Base-by-base conservation (phyloP, 1,140 invertebrate species). In the Trinorchestia longiramus region DNA sequence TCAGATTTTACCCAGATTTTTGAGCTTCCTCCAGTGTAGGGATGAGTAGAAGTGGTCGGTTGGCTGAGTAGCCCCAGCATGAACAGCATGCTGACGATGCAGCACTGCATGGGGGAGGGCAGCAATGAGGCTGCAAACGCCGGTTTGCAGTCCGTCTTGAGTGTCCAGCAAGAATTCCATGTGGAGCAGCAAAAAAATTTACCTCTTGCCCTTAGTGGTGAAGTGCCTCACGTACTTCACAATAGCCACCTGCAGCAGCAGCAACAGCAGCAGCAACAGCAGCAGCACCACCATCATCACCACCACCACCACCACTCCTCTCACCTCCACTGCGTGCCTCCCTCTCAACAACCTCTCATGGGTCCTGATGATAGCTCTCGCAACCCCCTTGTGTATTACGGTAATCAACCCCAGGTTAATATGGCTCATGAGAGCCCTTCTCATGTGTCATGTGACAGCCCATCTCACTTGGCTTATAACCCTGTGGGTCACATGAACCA, bases 371-470 rank as follows among this genome's bases (percentile, higher is more conserved):
- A 94, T 11, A 40, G 43, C 43, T 43, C 43, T 6, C 92, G 92
- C 43, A 94, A 94, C 44, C 47, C 92, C 44, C 92, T 94, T 17
- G 40, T 94, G 43, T 94, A 45, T 44, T 94, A 94, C 43, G 44
- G 92, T 44, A 94, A 94, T 36, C 92, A 94, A 44, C 40, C 92
- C 11, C 92, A 94, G 43, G 44, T 47, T 0, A 47, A 44, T 40
- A 36, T 94, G 40, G 44, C 92, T 94, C 92, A 94, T 40, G 92
- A 47, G 43, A 94, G 92, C 40, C 92, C 92, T 19, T 44, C 92
- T 47, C 92, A 94, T 40, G 92, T 94, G 36, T 47, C 92, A 11
- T 94, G 92, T 47, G 92, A 94, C 44, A 94, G 92, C 92, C 92
- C 92, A 11, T 44, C 92, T 94, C 92, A 94, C 43, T 19, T 94